Percentiles rank a stretch among this genome's conserved stretches.
These are phyloP conservation scores for Clupea harengus DNA, from an alignment of 2,113 vertebrate genomes.

Conservation along the genomic window DNA sequence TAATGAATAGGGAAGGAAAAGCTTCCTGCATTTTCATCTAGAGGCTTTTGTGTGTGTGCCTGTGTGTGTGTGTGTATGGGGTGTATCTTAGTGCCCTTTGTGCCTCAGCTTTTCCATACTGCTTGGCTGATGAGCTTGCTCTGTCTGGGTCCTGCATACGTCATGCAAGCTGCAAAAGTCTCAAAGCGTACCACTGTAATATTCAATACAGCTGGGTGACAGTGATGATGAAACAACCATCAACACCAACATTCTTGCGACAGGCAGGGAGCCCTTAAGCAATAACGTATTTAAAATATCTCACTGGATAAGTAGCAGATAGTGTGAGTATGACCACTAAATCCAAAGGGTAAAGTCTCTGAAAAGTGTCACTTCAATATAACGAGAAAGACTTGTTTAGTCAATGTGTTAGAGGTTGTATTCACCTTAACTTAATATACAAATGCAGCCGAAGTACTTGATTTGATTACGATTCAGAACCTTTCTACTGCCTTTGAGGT, in stretches of 20 bases:
- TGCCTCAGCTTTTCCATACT: slow-evolving; percentile 26
- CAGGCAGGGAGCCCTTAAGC: background rate
- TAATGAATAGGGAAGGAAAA: background rate
- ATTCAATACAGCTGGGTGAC: slow-evolving; percentile 42
- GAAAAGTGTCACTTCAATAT: background rate
- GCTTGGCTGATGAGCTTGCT: slow-evolving; percentile 32
- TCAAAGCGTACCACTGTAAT: slow-evolving; percentile 42
- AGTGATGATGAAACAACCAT: background rate
- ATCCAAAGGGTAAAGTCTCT: background rate
- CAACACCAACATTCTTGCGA: background rate
- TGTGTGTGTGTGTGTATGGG: slow-evolving; percentile 5
- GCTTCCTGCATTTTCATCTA: slow-evolving; percentile 22
- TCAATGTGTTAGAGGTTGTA: background rate
- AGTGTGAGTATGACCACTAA: background rate
- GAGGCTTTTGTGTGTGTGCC: slow-evolving; percentile 35
- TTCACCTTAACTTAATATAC: too few relatives aligned
- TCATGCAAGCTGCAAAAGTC: slow-evolving; percentile 39
- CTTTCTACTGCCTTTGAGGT: too few relatives aligned
- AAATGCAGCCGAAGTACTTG: too few relatives aligned
- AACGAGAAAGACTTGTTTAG: background rate
- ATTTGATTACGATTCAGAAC: too few relatives aligned
- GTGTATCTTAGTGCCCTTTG: slow-evolving; percentile 35
- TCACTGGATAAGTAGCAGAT: too few relatives aligned
- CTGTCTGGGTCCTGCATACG: slow-evolving; percentile 36
- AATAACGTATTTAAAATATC: background rate